phyloP scores from a whole-genome alignment of 2,113 vertebrate genomes.

The Gallinago paraguaiae region DNA sequence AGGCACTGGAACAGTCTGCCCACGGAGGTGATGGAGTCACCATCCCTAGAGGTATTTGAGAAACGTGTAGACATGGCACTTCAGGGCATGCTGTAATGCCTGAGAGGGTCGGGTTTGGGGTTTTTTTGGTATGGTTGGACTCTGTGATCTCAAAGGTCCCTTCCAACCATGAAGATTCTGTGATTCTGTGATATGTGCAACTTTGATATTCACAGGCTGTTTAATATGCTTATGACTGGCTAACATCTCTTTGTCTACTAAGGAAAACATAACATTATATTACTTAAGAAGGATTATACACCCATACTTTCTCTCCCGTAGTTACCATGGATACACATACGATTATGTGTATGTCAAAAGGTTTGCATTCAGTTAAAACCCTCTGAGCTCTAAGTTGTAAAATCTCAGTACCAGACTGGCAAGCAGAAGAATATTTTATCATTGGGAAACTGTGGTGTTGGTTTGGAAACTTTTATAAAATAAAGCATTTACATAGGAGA shows the following conservation, averaged over 20 bases:
- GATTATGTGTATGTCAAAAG: slow-evolving; percentile 11
- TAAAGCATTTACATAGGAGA: neutral
- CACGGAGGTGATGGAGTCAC: too few relatives aligned
- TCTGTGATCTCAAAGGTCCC: too few relatives aligned
- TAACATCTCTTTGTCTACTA: slow-evolving; percentile 12
- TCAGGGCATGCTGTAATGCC: too few relatives aligned
- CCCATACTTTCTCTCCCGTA: neutral
- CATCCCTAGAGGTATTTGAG: too few relatives aligned
- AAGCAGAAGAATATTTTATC: neutral
- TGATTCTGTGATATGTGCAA: neutral
- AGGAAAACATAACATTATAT: neutral
- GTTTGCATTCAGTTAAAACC: neutral
- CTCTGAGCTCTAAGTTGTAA: neutral
- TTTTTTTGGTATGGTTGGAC: too few relatives aligned
- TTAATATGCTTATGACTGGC: neutral
- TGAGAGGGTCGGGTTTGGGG: too few relatives aligned
- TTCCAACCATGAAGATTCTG: too few relatives aligned
- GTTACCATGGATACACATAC: slow-evolving; percentile 47
- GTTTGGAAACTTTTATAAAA: neutral
- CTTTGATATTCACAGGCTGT: neutral
- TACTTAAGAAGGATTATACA: slow-evolving; percentile 14
- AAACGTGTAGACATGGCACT: too few relatives aligned
- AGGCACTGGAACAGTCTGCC: too few relatives aligned
- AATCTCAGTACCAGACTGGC: neutral
- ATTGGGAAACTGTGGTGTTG: neutral